Base-by-base conservation (phyloP, 37 sponge, comb jelly and placozoan genomes). In the Haliclona indistincta region DNA sequence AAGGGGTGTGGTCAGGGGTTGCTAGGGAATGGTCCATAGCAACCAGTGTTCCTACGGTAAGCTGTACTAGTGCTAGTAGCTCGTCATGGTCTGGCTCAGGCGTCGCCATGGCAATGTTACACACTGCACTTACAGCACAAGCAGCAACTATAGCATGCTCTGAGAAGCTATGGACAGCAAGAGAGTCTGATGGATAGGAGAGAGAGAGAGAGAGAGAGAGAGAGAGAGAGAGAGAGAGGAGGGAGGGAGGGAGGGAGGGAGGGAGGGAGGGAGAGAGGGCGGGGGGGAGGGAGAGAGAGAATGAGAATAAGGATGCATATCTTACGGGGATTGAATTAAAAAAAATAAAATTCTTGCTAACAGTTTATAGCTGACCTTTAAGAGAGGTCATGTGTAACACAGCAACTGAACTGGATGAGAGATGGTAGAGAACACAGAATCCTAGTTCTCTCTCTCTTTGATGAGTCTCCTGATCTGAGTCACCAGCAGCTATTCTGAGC, bases 331-430 rank as follows among this genome's bases (percentile, higher is more conserved):
- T n/a, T n/a, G n/a, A n/a, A n/a, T n/a, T n/a, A n/a, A n/a, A n/a
- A n/a, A n/a, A n/a, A n/a, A n/a, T n/a, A n/a, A n/a, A n/a, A n/a
- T n/a, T n/a, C n/a, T 47, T 15, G 15, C 51, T 17, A 15, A 47
- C 15, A 47, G 51, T 47, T 17, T 15, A 47, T 17, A 17, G 15
- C 63, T 25, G 32, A 85, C 85, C 85, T 72, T 54, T 65, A 20
- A 78, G 66, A 7, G 64, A 64, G 2, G 73, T 51, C 69, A 86
- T 81, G 68, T 86, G 67, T 32, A 75, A 76, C n/a, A 82, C 78
- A 62, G 88, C 84, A 4, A 77, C 25, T 42, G 88, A 82, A n/a
- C n/a, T n/a, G 34, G 35, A 23, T n/a, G 88, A 67, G 10, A 88
- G 88, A 8, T 39, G 75, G 29, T 56, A 30, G 33, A 88, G 65